phyloP scores from a whole-genome alignment of 2,797 vertebrate genomes.

The Trichosurus vulpecula region DNA sequence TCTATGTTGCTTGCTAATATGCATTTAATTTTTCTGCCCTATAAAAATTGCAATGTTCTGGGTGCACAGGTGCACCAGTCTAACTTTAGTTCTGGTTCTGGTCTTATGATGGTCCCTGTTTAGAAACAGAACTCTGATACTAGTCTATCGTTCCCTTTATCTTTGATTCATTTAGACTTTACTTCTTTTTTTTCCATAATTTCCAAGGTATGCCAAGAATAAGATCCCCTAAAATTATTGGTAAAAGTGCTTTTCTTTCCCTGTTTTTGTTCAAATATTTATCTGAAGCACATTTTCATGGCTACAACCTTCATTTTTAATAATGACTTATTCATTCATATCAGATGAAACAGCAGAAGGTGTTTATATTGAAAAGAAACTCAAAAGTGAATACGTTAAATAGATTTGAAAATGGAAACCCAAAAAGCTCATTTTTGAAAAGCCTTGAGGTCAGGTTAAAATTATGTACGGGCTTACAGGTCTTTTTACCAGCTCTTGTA shows the following conservation, averaged over 20 bases:
- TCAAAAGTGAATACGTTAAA: neutral
- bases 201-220: constrained; percentile 23
- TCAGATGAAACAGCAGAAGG: neutral
- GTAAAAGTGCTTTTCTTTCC: constrained; percentile 3
- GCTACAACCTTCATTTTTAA: constrained; percentile 11
- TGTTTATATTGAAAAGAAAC: constrained; percentile 9
- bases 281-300: constrained; percentile 11
- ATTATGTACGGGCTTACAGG: neutral
- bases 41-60: neutral
- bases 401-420: constrained; percentile 12
- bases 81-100: neutral
- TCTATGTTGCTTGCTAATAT: neutral
- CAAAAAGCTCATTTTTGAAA: constrained; percentile 15
- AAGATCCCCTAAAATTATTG: neutral
- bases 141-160: neutral
- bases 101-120: too few relatives aligned
- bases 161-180: neutral
- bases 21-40: neutral
- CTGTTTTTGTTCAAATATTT: neutral
- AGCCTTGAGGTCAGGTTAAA: constrained; percentile 7
- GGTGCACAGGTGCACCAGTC: neutral
- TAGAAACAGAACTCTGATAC: neutral
- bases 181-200: neutral
- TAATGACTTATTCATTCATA: neutral
- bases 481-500: neutral